Percentiles rank a stretch among this genome's conserved stretches.
These are phyloP conservation scores for Sebastes elongatus DNA, from an alignment of 2,797 vertebrate genomes.

Conservation along the genomic window DNA sequence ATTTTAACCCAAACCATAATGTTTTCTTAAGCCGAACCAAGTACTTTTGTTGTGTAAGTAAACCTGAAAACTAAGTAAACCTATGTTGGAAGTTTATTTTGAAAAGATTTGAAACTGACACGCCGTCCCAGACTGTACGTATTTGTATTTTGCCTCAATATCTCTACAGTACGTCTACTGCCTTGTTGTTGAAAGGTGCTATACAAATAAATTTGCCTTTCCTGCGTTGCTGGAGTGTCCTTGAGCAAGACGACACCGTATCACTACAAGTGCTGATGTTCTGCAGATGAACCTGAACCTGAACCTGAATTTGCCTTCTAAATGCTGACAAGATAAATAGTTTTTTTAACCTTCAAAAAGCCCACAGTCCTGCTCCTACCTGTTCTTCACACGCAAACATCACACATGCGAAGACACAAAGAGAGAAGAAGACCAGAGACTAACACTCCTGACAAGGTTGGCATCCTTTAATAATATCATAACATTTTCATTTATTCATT, in stretches of 20 bases:
- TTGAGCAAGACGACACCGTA: neutral
- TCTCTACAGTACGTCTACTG: neutral
- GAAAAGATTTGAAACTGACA: no score
- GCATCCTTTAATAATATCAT: neutral
- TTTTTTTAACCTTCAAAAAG: neutral
- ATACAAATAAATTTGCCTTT: neutral
- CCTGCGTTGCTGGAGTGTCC: neutral
- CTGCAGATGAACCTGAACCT: neutral
- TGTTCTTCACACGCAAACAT: neutral
- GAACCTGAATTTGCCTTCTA: conserved; percentile 24
- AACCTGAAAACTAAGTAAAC: no score
- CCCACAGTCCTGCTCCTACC: neutral
- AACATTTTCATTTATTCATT: neutral
- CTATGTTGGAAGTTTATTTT: no score
- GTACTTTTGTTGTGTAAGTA: no score
- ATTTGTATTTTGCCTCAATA: neutral
- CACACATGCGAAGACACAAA: neutral
- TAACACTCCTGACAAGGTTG: conserved; percentile 2
- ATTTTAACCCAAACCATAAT: no score
- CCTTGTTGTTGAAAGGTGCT: neutral
- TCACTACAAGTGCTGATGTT: neutral
- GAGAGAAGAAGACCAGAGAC: neutral
- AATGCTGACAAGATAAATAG: neutral
- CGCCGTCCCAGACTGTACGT: no score
- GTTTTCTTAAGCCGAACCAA: no score